phyloP scores from a whole-genome alignment of 2,797 vertebrate genomes.

The Pristis pectinata region DNA sequence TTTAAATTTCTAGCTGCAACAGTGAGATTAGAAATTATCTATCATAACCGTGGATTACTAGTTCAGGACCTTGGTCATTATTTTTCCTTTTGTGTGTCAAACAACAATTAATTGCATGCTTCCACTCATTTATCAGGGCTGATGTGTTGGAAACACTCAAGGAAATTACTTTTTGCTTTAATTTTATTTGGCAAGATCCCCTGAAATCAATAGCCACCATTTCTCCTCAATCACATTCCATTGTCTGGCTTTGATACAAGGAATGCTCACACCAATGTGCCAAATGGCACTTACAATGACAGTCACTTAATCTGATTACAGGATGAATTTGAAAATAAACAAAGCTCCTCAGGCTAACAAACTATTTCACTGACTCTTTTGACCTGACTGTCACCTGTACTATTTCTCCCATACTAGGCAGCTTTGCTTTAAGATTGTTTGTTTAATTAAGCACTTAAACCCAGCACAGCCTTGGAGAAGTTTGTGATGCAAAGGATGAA shows the following conservation, averaged over 20 bases:
- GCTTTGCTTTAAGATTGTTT: background rate
- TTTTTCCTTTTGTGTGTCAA: background rate
- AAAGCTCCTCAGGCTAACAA: background rate
- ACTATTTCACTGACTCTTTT: background rate
- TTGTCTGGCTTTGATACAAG: background rate
- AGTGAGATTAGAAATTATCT: too few species aligned
- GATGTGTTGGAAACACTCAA: background rate
- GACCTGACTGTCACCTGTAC: background rate
- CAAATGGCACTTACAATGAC: background rate
- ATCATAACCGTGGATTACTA: too few species aligned
- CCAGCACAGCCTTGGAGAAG: background rate
- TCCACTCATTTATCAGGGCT: background rate
- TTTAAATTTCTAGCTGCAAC: too few species aligned
- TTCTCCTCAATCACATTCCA: background rate
- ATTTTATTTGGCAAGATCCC: background rate
- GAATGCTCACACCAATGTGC: background rate
- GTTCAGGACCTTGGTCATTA: too few species aligned
- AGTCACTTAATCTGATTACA: background rate
- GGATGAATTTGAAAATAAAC: background rate
- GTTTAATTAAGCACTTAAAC: background rate
- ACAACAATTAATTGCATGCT: background rate
- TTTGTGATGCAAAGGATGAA: background rate
- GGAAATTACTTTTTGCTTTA: background rate
- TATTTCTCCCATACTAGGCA: background rate
- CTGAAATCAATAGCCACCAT: background rate